phyloP scores from a whole-genome alignment of 2,113 vertebrate species.

The Thymallus thymallus region DNA sequence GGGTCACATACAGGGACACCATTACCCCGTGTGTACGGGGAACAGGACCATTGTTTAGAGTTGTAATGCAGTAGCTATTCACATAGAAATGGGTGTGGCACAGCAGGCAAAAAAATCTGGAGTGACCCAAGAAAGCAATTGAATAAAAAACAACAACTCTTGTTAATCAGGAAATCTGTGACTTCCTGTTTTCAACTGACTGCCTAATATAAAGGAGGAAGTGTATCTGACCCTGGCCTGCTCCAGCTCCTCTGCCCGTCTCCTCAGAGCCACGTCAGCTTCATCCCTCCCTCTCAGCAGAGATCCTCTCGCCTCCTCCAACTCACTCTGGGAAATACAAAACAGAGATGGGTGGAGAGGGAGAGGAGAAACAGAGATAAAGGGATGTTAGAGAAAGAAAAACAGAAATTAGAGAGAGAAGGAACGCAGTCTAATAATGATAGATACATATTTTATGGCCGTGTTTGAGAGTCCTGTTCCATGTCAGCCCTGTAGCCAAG shows the following conservation, averaged over 20 bases:
- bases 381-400: neutral
- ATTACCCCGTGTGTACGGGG: too few relatives aligned
- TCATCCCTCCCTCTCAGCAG: slow-evolving; percentile 63
- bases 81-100: too few relatives aligned
- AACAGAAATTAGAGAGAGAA: neutral
- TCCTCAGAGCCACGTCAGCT: slow-evolving; percentile 64
- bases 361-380: neutral
- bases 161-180: neutral
- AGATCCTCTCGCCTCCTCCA: slow-evolving; percentile 73
- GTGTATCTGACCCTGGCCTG: slow-evolving; percentile 71
- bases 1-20: slow-evolving; percentile 9
- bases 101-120: too few relatives aligned
- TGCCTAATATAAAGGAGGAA: neutral
- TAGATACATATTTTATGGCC: neutral
- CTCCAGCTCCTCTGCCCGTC: slow-evolving; percentile 72
- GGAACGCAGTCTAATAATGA: rapidly evolving
- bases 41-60: too few relatives aligned
- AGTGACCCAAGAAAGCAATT: too few relatives aligned
- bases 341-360: neutral
- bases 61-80: neutral
- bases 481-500: too few relatives aligned
- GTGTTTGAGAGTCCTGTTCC: neutral
- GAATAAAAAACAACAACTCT: too few relatives aligned
- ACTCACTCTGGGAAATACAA: slow-evolving; percentile 69
- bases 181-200: neutral